Base-by-base conservation (phyloP, 2,888 invertebrate species). In the Bembecia ichneumoniformis region DNA sequence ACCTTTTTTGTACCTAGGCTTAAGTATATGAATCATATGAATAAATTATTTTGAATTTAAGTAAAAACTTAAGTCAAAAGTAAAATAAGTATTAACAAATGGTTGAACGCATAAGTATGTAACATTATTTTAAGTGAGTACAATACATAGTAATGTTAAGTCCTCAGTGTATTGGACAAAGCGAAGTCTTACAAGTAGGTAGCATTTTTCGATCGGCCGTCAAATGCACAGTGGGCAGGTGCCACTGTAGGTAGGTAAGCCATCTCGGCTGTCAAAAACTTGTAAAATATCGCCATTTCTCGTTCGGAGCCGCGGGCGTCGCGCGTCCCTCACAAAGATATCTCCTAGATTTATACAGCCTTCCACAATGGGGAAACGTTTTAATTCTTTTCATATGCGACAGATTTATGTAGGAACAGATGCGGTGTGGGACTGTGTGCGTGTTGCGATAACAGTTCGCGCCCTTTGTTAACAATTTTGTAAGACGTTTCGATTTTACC, bases 191-290 rank as follows among this genome's bases (percentile, higher is more conserved):
- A 14, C 40, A 40, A n/a, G 40, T 40, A 40, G 53, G 40, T 40
- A 4, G 14, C 13, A 3, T 14, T 44, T 17, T 15, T 14, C 44
- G 15, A 44, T 44, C 44, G 44, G 47, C 16, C 47, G 36, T 48
- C 43, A 11, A 14, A 16, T 17, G 43, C 20, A 11, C 40, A 10
- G 34, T 17, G 47, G 28, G 51, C 51, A 51, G 51, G 51, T 51
- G 51, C 51, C 51, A 35, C 14, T 20, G n/a, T n/a, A n/a, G n/a
- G n/a, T 82, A 83, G 83, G 81, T 86, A 87, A 88, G 88, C 89
- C 89, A 88, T 89, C 89, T 82, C 83, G 82, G 77, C 87, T 90
- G 90, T 90, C 90, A 90, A 89, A 90, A 90, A 90, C 88, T 89
- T 88, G 89, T 90, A 89, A 90, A 90, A 90, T 90, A 90, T 90